Evolutionary conservation across 2,888 invertebrate genomes (phyloP).

Genomic region (Drosophila cracens): DNA sequence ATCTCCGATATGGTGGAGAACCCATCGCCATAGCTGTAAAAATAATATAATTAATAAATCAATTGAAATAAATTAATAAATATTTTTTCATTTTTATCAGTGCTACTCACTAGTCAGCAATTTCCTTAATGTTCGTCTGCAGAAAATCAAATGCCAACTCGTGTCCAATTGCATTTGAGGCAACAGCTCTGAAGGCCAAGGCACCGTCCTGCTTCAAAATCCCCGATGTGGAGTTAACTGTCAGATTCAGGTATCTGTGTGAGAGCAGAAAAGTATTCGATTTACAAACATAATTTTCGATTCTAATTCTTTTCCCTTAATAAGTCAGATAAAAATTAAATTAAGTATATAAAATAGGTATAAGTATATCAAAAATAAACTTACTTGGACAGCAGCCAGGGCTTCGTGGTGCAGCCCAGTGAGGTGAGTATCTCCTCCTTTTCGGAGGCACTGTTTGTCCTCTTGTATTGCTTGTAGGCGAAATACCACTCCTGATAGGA

Average conservation of each 20-base stretch:
- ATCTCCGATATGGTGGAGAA: conserved; percentile 86
- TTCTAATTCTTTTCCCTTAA: not conserved
- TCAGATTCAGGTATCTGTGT: conserved; percentile 86
- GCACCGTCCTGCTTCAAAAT: conserved; percentile 88
- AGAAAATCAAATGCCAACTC: conserved; percentile 87
- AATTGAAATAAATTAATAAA: not conserved
- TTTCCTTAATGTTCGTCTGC: conserved; percentile 84
- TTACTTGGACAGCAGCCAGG: conserved; percentile 87
- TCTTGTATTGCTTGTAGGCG: conserved; percentile 86
- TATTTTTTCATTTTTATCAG: not conserved
- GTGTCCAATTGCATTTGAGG: conserved; percentile 87
- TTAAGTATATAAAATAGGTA: not conserved
- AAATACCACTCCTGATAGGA: conserved; percentile 89
- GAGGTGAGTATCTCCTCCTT: conserved; percentile 87
- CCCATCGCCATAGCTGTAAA: conserved; percentile 86
- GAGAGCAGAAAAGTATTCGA: not conserved
- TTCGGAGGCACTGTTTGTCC: conserved; percentile 87
- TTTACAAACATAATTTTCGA: not conserved
- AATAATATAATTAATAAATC: not conserved
- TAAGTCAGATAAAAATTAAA: not conserved
- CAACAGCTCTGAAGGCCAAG: conserved; percentile 87
- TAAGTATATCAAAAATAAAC: conserved; percentile 26
- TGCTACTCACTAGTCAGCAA: conserved; percentile 83
- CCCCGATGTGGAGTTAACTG: conserved; percentile 85
- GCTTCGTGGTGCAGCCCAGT: conserved; percentile 86